A percentile compares a stretch with the other conserved stretches of the same genome.
These are phyloP conservation scores for Andricus grossulariae DNA, from an alignment of 1,140 invertebrate genomes.

Conservation along the genomic window DNA sequence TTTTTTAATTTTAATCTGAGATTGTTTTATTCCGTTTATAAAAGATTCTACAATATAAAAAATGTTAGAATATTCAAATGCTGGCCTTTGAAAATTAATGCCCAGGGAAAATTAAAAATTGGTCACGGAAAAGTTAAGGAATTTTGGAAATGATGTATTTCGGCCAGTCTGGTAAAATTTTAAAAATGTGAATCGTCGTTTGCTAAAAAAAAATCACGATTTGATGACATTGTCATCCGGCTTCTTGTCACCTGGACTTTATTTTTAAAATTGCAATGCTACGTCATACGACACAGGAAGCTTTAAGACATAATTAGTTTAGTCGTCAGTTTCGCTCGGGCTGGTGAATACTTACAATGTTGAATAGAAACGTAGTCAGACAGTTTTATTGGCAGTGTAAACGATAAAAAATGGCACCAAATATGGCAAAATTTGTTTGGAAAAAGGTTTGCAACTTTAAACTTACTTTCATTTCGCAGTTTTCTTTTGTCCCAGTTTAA, in stretches of 20 bases:
- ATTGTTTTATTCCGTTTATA: no score
- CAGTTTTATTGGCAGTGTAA: constrained; percentile 27
- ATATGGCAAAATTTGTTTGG: constrained; percentile 57
- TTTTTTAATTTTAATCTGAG: no score
- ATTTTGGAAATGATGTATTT: no score
- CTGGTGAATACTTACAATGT: constrained; percentile 60
- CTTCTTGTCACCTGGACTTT: constrained; percentile 10
- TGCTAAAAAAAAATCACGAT: background rate
- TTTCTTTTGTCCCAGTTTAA: background rate
- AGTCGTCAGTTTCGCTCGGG: constrained; percentile 37
- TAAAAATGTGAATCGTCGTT: no score
- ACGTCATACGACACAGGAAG: constrained; percentile 38
- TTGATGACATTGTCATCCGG: background rate
- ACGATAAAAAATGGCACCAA: constrained; percentile 15
- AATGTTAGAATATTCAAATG: no score
- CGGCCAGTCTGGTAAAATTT: no score
- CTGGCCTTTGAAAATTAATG: no score
- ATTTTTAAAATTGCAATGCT: constrained; percentile 42
- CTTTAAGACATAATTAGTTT: constrained; percentile 59
- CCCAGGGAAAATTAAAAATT: no score
- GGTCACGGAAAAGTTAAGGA: no score
- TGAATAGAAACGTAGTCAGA: constrained; percentile 32
- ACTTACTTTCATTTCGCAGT: background rate
- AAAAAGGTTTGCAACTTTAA: constrained; percentile 56
- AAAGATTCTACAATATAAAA: no score